Evolutionary conservation across 2,113 vertebrate species (phyloP).

Genomic region (Cairina moschata): DNA sequence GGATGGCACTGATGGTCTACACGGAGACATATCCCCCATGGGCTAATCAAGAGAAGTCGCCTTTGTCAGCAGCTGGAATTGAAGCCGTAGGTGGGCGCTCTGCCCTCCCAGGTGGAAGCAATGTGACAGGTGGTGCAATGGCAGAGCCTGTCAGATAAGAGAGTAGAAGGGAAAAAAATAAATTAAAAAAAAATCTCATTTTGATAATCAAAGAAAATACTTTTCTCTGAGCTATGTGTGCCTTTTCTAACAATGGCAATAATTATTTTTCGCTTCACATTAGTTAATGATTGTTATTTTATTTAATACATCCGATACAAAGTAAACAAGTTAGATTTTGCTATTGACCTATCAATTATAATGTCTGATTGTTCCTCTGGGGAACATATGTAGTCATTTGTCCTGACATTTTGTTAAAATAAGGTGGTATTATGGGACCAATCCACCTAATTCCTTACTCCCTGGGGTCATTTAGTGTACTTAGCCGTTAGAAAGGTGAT

Average conservation of each 20-base stretch:
- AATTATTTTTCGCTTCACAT: not conserved
- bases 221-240: not conserved
- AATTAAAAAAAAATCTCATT: not conserved
- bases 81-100: not conserved
- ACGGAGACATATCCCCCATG: not conserved
- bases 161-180: not conserved
- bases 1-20: not conserved
- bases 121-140: not conserved
- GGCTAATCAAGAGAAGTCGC: not conserved
- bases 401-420: constrained; percentile 64
- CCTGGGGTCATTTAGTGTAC: constrained; percentile 55
- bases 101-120: not conserved
- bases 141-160: not conserved
- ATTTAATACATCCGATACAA: constrained; percentile 62
- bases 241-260: not conserved
- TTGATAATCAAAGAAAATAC: not conserved
- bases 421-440: constrained; percentile 56
- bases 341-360: constrained; percentile 52
- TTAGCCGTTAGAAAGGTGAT: constrained; percentile 74
- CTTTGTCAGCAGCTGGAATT: not conserved
- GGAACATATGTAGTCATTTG: constrained; percentile 56
- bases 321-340: constrained; percentile 55
- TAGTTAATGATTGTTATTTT: constrained; percentile 56
- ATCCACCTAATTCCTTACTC: constrained; percentile 71
- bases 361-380: constrained; percentile 47